These are phyloP conservation scores for Hoplias malabaricus DNA, from an alignment of 2,113 vertebrate species.

Conservation along the genomic window DNA sequence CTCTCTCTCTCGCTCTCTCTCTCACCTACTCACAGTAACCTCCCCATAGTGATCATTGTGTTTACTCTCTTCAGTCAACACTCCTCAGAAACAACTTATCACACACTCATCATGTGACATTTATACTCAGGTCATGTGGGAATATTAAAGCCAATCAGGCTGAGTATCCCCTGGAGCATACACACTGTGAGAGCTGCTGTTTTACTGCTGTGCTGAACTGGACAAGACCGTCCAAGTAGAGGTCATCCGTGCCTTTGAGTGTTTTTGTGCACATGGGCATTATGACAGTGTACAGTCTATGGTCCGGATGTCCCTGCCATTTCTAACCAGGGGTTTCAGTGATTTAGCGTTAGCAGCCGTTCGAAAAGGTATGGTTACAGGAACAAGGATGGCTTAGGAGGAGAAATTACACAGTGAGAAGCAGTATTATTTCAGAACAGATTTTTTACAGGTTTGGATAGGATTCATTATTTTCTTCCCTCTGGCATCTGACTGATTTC, in stretches of 20 bases:
- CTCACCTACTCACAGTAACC: not conserved
- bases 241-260: not conserved
- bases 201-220: conserved; percentile 9
- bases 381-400: no score
- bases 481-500: no score
- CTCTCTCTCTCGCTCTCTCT: no score
- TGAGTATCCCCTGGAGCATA: not conserved
- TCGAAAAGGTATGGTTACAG: no score
- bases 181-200: conserved; percentile 13
- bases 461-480: no score
- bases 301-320: no score
- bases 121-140: conserved; percentile 1
- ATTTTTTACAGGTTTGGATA: no score
- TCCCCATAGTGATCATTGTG: not conserved
- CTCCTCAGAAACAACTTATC: not conserved
- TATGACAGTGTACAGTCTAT: no score
- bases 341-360: no score
- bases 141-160: conserved; percentile 22
- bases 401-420: no score
- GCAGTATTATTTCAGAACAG: no score
- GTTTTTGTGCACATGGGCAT: not conserved
- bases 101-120: conserved; percentile 26
- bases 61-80: not conserved
- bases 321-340: no score
- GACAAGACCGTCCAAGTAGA: not conserved